These are phyloP conservation scores for Ips typographus DNA, from an alignment of 1,140 invertebrate species.

Conservation along the genomic window DNA sequence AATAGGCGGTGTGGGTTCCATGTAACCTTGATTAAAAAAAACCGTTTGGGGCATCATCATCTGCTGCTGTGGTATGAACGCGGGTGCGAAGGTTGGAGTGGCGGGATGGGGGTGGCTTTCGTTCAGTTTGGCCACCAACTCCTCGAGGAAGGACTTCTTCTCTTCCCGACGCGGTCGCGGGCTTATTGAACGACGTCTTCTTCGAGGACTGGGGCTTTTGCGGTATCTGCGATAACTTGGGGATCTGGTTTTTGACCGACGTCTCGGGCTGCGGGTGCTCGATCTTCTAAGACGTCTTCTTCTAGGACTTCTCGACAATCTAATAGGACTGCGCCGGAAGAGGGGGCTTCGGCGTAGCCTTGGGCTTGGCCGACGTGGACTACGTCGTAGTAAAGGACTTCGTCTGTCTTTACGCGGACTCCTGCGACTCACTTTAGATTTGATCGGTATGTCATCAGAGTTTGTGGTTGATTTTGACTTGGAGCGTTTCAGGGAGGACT, in stretches of 20 bases:
- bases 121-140: conserved; percentile 45
- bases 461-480: neutral
- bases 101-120: conserved; percentile 32
- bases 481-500: neutral
- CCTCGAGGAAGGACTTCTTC: conserved; percentile 46
- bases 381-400: conserved; percentile 5
- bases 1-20: no score
- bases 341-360: neutral
- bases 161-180: conserved; percentile 28
- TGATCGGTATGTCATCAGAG: neutral
- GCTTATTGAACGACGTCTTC: conserved; percentile 27
- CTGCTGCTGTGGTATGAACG: neutral
- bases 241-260: conserved; percentile 12
- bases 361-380: neutral
- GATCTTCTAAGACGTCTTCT: conserved; percentile 7
- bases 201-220: conserved; percentile 18
- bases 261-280: conserved; percentile 1
- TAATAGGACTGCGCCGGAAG: conserved; percentile 3
- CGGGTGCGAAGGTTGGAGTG: neutral
- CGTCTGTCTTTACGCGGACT: neutral
- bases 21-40: no score
- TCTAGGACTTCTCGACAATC: conserved; percentile 17
- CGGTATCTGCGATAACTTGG: conserved; percentile 16
- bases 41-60: neutral
- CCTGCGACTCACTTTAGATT: neutral